phyloP scores from a whole-genome alignment of 2,888 invertebrate species.

The Dicyrtoma fusca region DNA sequence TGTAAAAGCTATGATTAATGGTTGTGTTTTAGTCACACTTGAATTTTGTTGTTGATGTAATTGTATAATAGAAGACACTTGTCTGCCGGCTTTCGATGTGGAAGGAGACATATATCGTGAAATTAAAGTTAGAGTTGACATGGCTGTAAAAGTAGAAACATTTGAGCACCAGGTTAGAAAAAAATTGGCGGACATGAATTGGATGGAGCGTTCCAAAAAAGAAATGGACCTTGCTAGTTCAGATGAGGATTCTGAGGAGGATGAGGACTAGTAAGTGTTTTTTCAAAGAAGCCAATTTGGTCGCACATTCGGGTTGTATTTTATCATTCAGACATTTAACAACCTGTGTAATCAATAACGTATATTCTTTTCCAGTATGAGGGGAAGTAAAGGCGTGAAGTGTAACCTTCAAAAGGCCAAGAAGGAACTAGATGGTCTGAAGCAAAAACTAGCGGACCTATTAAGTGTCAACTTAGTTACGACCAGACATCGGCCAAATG shows the following conservation, averaged over 20 bases:
- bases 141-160: slow-evolving; percentile 80
- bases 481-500: neutral
- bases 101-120: slow-evolving; percentile 66
- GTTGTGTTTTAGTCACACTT: too few relatives aligned
- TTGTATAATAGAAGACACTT: slow-evolving; percentile 67
- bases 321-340: too few relatives aligned
- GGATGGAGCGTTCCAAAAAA: slow-evolving; percentile 82
- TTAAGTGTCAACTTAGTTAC: slow-evolving; percentile 34
- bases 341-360: too few relatives aligned
- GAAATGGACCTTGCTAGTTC: slow-evolving; percentile 85
- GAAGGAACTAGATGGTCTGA: slow-evolving; percentile 47
- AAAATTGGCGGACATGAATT: slow-evolving; percentile 72
- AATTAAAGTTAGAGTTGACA: slow-evolving; percentile 72
- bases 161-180: slow-evolving; percentile 70
- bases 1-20: too few relatives aligned
- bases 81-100: slow-evolving; percentile 83
- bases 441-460: slow-evolving; percentile 43
- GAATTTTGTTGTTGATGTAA: slow-evolving; percentile 32
- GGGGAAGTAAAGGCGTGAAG: slow-evolving; percentile 37
- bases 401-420: slow-evolving; percentile 48
- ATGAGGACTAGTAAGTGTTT: slow-evolving; percentile 43
- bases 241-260: slow-evolving; percentile 64
- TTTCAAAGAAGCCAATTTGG: slow-evolving; percentile 3
- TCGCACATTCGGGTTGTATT: slow-evolving; percentile 8
- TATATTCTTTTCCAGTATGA: slow-evolving; percentile 22